Percentiles rank a stretch among this genome's conserved stretches.
phyloP scores from a whole-genome alignment of 2,888 invertebrate genomes.

The Rhimphoctona megacephalus region DNA sequence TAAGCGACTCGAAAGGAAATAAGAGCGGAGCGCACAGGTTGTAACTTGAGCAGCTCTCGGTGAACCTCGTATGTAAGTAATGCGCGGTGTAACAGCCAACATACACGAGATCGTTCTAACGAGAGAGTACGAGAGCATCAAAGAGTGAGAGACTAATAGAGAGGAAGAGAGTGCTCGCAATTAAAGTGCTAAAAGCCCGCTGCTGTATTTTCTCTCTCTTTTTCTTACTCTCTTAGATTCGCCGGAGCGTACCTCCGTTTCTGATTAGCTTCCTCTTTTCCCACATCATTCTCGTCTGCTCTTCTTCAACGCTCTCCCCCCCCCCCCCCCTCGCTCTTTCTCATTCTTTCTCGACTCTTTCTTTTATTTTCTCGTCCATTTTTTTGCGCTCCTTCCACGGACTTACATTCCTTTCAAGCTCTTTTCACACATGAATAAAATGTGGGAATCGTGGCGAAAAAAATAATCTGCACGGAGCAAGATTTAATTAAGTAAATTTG shows the following conservation, averaged over 20 bases:
- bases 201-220: conserved; percentile 48
- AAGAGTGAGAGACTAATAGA: conserved; percentile 24
- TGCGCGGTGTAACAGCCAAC: conserved; percentile 51
- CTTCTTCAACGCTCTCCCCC: conserved; percentile 45
- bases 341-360: conserved; percentile 22
- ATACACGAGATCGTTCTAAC: conserved; percentile 33
- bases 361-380: conserved; percentile 40
- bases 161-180: conserved; percentile 67
- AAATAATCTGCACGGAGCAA: background rate
- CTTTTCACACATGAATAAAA: conserved; percentile 48
- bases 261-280: conserved; percentile 85
- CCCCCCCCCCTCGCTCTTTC: conserved; percentile 26
- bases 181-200: conserved; percentile 69
- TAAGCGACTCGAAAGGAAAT: conserved; percentile 55
- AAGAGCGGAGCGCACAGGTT: conserved; percentile 32
- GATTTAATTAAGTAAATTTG: conserved; percentile 20
- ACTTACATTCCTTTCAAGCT: conserved; percentile 20
- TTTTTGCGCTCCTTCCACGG: conserved; percentile 42
- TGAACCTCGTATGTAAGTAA: conserved; percentile 45
- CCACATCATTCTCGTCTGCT: conserved; percentile 80
- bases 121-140: conserved; percentile 39
- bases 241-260: conserved; percentile 84
- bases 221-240: conserved; percentile 78
- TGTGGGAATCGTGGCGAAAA: conserved; percentile 55
- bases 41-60: conserved; percentile 33